phyloP scores from a whole-genome alignment of 2,797 vertebrate species.

The Tragelaphus oryx region DNA sequence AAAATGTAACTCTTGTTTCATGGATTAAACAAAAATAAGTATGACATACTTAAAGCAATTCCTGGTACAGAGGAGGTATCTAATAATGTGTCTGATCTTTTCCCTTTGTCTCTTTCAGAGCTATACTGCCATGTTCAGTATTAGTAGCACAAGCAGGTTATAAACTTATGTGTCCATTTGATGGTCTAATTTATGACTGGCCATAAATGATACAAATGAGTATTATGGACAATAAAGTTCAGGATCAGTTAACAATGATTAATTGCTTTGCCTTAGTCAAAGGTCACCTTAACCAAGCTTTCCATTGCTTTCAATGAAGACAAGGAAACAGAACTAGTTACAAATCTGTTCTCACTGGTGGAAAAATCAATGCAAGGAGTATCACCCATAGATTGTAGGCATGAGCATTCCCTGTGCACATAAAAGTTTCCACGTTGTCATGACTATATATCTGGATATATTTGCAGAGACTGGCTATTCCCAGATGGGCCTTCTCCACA shows the following conservation, averaged over 20 bases:
- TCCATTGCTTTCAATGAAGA: background rate
- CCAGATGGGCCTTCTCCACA: background rate
- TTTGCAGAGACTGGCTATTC: background rate
- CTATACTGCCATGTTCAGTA: background rate
- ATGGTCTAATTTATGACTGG: background rate
- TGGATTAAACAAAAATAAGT: background rate
- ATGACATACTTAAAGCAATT: background rate
- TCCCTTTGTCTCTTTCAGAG: background rate
- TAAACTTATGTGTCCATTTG: background rate
- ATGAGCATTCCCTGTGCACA: background rate
- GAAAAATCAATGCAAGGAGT: background rate
- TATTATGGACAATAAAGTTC: background rate
- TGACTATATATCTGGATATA: background rate
- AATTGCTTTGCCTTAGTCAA: background rate
- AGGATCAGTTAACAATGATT: background rate
- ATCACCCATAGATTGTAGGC: background rate
- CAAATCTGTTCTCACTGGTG: background rate
- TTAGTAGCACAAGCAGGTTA: too few relatives aligned
- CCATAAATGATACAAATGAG: background rate
- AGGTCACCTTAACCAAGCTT: background rate
- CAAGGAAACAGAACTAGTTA: background rate
- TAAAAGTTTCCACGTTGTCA: background rate
- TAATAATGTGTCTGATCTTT: background rate
- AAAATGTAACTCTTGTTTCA: background rate
- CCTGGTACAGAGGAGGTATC: background rate